Base-by-base conservation (phyloP, 1,140 invertebrate species). In the Grapholita molesta region DNA sequence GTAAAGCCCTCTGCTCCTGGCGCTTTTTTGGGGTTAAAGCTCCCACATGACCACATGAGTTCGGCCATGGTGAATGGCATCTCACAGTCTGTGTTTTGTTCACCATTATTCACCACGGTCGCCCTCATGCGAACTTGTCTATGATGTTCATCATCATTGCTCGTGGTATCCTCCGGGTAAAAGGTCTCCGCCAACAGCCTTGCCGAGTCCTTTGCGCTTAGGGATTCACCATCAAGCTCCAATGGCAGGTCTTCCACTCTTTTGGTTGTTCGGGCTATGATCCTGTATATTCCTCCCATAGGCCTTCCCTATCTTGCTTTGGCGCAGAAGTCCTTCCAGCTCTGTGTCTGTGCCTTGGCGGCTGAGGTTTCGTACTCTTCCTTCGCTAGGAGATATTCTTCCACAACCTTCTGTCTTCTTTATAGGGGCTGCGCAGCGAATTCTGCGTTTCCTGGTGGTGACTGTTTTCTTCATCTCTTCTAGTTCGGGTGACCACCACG, bases 281-380 rank as follows among this genome's bases (percentile, higher is more conserved):
- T 15, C 3, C 53, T 5, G 53, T 57, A 57, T 5, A 57, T 57
- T 15, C 25, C 21, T 57, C n/a, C 61, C 61, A 64, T 6, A 64
- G 6, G n/a, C 61, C 24, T 30, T 64, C 61, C 24, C 24, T 33
- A 9, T 64, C 61, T 25, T 64, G 61, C 15, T 64, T 64, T 2
- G 28, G n/a, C 3, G 30, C 61, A 64, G 25, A 64, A 64, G 24
- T 28, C 61, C 61, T 64, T 64, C 61, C 61, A 64, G 30, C n/a
- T 23, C 61, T 18, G 9, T 28, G n/a, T 64, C 32, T 64, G 61
- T 8, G 61, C 61, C 15, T 30, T 64, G 7, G 25, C n/a, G 1
- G 61, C 61, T 30, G 15, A 12, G 6, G 53, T 8, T 9, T 57
- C 21, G 15, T 57, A 57, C 6, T 57, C 3, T 9, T 3, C 25